Evolutionary conservation across 1,140 invertebrate species (phyloP).

Genomic region (Delia radicum): DNA sequence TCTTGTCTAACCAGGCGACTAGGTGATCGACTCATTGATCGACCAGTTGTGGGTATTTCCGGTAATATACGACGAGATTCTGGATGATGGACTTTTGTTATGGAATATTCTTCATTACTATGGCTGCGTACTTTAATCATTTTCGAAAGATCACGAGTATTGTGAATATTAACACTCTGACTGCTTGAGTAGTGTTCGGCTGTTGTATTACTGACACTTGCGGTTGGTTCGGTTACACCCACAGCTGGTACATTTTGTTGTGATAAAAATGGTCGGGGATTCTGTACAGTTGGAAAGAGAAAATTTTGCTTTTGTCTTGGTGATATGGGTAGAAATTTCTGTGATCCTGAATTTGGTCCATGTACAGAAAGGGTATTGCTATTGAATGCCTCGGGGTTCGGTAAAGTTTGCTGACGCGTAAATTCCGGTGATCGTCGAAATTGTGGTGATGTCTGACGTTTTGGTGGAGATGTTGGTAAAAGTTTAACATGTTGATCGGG

Average conservation of each 20-base stretch:
- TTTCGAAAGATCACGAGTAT: conserved; percentile 48
- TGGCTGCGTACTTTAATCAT: conserved; percentile 56
- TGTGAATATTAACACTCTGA: conserved; percentile 54
- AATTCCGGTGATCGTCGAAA: conserved; percentile 54
- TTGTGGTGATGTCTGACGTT: conserved; percentile 52
- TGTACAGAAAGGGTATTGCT: conserved; percentile 49
- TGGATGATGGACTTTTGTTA: conserved; percentile 36
- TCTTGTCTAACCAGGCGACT: conserved; percentile 53
- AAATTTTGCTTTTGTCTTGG: conserved; percentile 54
- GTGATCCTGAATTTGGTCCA: conserved; percentile 12
- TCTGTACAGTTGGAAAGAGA: conserved; percentile 51
- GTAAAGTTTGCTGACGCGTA: conserved; percentile 52
- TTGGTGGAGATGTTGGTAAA: conserved; percentile 53
- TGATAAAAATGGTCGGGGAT: conserved; percentile 51
- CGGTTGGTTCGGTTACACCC: conserved; percentile 37
- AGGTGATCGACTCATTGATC: conserved; percentile 40
- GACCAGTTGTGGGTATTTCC: conserved; percentile 46
- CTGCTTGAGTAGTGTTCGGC: conserved; percentile 54
- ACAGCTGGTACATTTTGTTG: conserved; percentile 52
- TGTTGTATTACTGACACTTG: conserved; percentile 34
- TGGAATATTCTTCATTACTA: conserved; percentile 55
- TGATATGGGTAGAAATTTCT: conserved; percentile 54
- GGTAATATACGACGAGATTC: conserved; percentile 49
- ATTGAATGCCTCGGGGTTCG: conserved; percentile 51
- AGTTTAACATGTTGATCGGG: conserved; percentile 54